These are phyloP conservation scores for Metopolophium dirhodum DNA, from an alignment of 1,140 invertebrate genomes.

Conservation along the genomic window DNA sequence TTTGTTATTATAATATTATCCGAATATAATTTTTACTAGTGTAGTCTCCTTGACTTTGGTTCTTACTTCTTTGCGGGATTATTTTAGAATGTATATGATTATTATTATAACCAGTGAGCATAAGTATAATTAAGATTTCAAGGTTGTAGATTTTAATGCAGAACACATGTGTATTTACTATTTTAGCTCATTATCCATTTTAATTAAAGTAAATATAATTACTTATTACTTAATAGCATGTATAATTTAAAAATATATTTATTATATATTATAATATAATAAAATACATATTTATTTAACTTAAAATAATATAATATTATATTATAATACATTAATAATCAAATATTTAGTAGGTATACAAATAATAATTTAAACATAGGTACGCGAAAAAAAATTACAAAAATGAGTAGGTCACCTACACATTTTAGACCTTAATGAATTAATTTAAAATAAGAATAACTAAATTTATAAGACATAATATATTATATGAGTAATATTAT, in stretches of 20 bases:
- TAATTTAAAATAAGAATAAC: background rate
- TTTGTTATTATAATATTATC: background rate
- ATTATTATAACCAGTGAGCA: background rate
- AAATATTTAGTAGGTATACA: background rate
- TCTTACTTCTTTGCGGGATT: background rate
- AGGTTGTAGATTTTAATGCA: background rate
- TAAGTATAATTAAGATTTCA: background rate
- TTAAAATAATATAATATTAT: background rate
- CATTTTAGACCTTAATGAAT: background rate
- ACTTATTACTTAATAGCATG: background rate
- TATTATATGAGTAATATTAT: background rate
- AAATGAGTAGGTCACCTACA: background rate
- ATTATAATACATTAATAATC: background rate
- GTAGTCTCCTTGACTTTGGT: background rate
- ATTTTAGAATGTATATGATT: background rate
- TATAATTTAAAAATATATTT: slow-evolving; percentile 4
- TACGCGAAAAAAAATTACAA: background rate
- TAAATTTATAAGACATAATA: background rate
- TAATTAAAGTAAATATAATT: slow-evolving; percentile 1
- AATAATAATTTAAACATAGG: background rate
- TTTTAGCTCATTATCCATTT: background rate
- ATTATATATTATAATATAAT: background rate
- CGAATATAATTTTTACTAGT: background rate
- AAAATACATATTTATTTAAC: no score
- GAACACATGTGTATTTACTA: background rate